phyloP scores from a whole-genome alignment of 2,888 invertebrate species.

The Eutolmus rufibarbis region DNA sequence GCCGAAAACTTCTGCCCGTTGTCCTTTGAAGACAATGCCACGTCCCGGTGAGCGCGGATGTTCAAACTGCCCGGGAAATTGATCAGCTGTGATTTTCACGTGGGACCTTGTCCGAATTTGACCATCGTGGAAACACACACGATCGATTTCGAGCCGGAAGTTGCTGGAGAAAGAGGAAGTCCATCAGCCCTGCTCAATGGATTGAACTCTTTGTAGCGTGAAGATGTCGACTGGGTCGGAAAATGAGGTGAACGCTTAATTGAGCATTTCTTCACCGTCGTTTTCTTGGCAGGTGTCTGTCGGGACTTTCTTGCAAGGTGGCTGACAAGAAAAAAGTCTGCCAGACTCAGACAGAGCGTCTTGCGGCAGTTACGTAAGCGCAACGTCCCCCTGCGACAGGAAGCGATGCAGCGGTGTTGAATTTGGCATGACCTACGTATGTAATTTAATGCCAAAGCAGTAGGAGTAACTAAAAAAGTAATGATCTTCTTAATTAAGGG shows the following conservation, averaged over 20 bases:
- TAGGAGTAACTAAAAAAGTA: neutral
- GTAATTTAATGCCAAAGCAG: too few relatives aligned
- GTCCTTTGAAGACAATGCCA: neutral
- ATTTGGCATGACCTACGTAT: neutral
- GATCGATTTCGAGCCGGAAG: slow-evolving; percentile 12
- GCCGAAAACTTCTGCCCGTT: neutral
- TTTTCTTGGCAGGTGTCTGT: slow-evolving; percentile 16
- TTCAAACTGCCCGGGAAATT: neutral
- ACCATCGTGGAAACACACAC: neutral
- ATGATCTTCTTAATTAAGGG: neutral
- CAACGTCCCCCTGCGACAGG: neutral
- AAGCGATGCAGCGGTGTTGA: neutral
- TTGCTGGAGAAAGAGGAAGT: slow-evolving; percentile 14
- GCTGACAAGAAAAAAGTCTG: neutral
- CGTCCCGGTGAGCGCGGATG: neutral
- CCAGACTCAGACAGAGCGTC: neutral
- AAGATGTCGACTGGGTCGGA: neutral
- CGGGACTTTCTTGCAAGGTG: neutral
- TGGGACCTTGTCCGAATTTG: neutral
- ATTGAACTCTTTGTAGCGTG: neutral
- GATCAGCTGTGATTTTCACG: slow-evolving; percentile 27
- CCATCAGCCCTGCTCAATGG: neutral
- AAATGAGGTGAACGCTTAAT: slow-evolving; percentile 21
- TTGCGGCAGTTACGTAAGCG: neutral
- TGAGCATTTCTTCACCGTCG: neutral